Evolutionary conservation across 2,797 vertebrate genomes (phyloP), one percentile per base, ranked within the genome.

Genomic region (Manis pentadactyla): DNA sequence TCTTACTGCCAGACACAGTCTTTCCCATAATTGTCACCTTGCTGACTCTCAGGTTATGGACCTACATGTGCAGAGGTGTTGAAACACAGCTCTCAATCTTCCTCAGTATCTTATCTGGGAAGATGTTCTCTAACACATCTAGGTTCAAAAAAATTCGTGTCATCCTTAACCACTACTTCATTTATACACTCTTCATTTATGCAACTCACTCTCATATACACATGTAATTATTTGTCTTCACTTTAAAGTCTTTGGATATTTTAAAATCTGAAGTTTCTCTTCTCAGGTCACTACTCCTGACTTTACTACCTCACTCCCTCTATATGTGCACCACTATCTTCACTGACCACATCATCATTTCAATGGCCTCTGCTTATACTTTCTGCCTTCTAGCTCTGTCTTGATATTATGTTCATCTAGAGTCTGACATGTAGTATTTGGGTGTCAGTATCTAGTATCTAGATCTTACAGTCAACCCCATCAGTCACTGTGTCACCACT

Each of bases 41-140:
- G 11, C 4, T 6, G 14, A 55, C 2, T 68, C 23, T 29, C 31
- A 51, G 17, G 10, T 3, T n/a, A 7, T 15, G 12, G 59, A 29
- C 21, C 27, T n/a, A 13, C 31, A 75, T n/a, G 18, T 4, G 29
- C 29, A 14, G 1, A 63, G 1, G 9, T 49, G 4, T 21, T 66
- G 23, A 81, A 46, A 64, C 6, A 84, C 39, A 94, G n/a, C 4
- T 39, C 17, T 57, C 12, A 12, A 5, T 14, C 11, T n/a, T 46
- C 27, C 39, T 42, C 59, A 78, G 25, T 31, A 4, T 84, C 71
- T 64, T 57, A 25, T 18, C 19, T 39, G 3, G 57, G 27, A 73
- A n/a, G 29, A 55, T 5, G 4, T 29, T 6, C 42, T n/a, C 27
- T 29, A 81, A n/a, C 10, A 63, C 0, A 1, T 7, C 5, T 31